A percentile compares a stretch with the other conserved stretches of the same genome.
Evolutionary conservation across 2,113 vertebrate species (phyloP).

Genomic region (Nyctereutes procyonoides): DNA sequence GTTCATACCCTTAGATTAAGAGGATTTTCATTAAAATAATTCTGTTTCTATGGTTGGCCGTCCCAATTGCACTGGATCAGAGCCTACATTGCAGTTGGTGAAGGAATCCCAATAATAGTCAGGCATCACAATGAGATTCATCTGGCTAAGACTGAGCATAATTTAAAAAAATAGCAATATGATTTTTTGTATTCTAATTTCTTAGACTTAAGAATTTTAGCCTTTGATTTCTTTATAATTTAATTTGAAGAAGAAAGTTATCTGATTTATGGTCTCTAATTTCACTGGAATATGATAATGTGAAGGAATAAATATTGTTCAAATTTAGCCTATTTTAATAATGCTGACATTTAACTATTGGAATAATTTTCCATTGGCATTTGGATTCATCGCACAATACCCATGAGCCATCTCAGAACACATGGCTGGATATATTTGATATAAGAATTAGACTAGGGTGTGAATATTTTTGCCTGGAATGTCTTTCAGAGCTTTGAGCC

Average conservation of each 20-base stretch:
- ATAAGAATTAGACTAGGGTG: neutral
- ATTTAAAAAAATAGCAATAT: neutral
- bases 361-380: conserved; percentile 24
- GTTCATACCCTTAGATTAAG: neutral
- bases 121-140: neutral
- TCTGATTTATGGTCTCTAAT: neutral
- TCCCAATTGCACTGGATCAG: neutral
- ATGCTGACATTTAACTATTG: conserved; percentile 50
- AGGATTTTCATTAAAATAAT: neutral
- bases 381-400: conserved; percentile 1
- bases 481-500: neutral
- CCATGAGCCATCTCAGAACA: neutral
- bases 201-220: conserved; percentile 12
- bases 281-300: neutral
- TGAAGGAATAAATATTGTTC: neutral
- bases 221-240: neutral
- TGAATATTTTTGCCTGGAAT: neutral
- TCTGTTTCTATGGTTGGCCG: neutral
- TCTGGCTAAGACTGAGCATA: neutral
- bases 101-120: neutral
- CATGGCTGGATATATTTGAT: neutral
- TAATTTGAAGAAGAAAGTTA: neutral
- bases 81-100: neutral
- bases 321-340: conserved; percentile 25
- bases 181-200: neutral